Conservation (phyloP, 2,113 vertebrate species). For the Pelodiscus sinensis region DNA sequence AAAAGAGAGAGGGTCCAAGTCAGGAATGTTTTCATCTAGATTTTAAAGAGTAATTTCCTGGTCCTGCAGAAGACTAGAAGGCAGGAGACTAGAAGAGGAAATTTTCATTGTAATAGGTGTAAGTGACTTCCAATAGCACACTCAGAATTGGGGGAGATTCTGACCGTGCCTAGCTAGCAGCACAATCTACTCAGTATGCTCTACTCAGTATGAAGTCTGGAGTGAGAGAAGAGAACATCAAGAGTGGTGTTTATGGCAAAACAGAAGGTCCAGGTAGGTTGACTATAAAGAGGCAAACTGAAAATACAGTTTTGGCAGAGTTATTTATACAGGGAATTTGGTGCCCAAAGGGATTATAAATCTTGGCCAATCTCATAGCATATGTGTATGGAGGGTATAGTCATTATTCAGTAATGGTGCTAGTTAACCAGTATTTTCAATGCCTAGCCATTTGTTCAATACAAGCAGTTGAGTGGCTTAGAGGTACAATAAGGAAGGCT, state of each 20-base stretch:
- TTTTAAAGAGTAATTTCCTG: not conserved
- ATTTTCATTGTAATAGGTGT: not conserved
- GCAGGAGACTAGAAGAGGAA: not conserved
- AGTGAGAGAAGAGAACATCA: not conserved
- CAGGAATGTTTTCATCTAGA: not conserved
- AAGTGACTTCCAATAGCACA: not conserved
- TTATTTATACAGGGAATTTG: too few species aligned
- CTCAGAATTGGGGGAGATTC: not conserved
- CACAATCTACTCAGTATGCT: not conserved
- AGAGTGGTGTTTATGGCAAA: not conserved
- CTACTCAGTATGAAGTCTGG: not conserved
- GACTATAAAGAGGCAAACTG: rapidly evolving
- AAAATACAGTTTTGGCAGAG: not conserved
- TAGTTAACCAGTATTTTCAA: not conserved
- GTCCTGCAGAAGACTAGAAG: not conserved
- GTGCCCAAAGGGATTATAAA: too few species aligned
- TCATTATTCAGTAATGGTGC: not conserved
- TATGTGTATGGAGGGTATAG: not conserved
- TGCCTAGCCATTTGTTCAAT: not conserved
- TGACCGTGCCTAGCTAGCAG: not conserved
- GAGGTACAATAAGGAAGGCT: not conserved
- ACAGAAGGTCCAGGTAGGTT: not conserved
- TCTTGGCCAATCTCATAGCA: not conserved
- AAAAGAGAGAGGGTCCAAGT: not conserved
- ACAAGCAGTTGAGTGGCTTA: not conserved